Evolutionary conservation across 2,888 invertebrate species (phyloP).

Genomic region (Hesperia comma): DNA sequence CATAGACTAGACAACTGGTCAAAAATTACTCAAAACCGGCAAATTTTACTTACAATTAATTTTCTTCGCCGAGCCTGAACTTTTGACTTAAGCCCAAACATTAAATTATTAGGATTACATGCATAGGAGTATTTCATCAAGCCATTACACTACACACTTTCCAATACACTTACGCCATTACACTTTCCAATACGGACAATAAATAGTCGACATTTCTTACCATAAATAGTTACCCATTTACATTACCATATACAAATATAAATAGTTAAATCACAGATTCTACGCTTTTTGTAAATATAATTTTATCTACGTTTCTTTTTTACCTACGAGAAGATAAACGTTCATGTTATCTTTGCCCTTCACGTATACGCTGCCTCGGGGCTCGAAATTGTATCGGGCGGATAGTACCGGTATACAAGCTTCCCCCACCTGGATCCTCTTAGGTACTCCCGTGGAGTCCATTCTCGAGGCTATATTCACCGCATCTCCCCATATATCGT

Average conservation of each 20-base stretch:
- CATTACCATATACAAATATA: slow-evolving; percentile 48
- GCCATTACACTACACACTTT: slow-evolving; percentile 55
- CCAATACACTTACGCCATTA: slow-evolving; percentile 59
- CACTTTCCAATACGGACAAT: slow-evolving; percentile 52
- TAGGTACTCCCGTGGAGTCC: slow-evolving; percentile 97
- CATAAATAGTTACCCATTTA: slow-evolving; percentile 40
- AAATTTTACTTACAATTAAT: slow-evolving; percentile 43
- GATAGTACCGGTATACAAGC: slow-evolving; percentile 88
- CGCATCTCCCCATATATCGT: slow-evolving; percentile 99
- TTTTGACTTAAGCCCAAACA: slow-evolving; percentile 57
- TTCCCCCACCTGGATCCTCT: slow-evolving; percentile 92
- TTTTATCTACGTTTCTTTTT: slow-evolving; percentile 71
- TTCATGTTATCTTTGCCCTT: slow-evolving; percentile 99
- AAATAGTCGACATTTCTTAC: slow-evolving; percentile 48
- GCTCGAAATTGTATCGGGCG: slow-evolving; percentile 92
- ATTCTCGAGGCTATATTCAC: slow-evolving; percentile 98
- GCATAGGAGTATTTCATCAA: slow-evolving; percentile 71
- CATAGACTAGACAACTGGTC: slow-evolving; percentile 79
- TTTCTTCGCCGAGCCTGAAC: slow-evolving; percentile 41
- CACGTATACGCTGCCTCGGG: slow-evolving; percentile 96
- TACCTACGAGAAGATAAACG: slow-evolving; percentile 89
- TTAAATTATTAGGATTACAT: slow-evolving; percentile 67
- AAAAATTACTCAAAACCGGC: slow-evolving; percentile 44
- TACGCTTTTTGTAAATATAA: slow-evolving; percentile 62
- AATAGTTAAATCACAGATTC: slow-evolving; percentile 78